phyloP scores from a whole-genome alignment of 37 sponge, comb jelly and placozoan species.

The Bolinopsis microptera region DNA sequence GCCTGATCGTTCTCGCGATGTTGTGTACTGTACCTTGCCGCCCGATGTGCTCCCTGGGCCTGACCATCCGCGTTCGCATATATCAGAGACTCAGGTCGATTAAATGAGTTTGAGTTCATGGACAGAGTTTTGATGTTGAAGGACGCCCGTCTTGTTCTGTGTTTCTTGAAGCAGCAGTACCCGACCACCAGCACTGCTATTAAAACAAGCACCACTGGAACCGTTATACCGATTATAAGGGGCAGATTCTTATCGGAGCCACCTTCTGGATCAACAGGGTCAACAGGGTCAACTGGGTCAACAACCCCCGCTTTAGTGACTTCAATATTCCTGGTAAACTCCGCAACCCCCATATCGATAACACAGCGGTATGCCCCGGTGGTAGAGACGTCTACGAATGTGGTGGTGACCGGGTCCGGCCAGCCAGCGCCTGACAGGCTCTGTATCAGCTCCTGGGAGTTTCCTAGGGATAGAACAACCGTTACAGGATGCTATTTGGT shows the following conservation, averaged over 20 bases:
- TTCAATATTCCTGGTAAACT: slow-evolving; percentile 17
- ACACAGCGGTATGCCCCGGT: not conserved
- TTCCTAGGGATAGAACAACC: no score
- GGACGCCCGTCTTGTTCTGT: not conserved
- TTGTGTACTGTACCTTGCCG: not conserved
- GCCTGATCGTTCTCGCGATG: not conserved
- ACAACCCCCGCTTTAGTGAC: slow-evolving; percentile 8
- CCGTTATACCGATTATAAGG: slow-evolving; percentile 9
- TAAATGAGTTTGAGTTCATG: not conserved
- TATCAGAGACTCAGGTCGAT: slow-evolving; percentile 32
- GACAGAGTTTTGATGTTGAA: slow-evolving; percentile 19
- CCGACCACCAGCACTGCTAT: not conserved
- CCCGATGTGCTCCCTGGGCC: not conserved
- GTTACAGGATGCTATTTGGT: not conserved
- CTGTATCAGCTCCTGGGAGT: slow-evolving; percentile 24
- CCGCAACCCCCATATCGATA: not conserved
- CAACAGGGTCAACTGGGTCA: not conserved
- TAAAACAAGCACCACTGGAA: not conserved
- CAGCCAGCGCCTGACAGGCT: not conserved
- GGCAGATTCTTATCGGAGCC: not conserved
- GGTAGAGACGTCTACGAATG: not conserved
- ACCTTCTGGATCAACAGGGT: not conserved
- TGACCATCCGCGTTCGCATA: not conserved
- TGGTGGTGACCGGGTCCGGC: slow-evolving; percentile 14
- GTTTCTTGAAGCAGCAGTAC: slow-evolving; percentile 33